These are phyloP conservation scores for Saturnia pavonia DNA, from an alignment of 2,888 invertebrate species.

Conservation along the genomic window DNA sequence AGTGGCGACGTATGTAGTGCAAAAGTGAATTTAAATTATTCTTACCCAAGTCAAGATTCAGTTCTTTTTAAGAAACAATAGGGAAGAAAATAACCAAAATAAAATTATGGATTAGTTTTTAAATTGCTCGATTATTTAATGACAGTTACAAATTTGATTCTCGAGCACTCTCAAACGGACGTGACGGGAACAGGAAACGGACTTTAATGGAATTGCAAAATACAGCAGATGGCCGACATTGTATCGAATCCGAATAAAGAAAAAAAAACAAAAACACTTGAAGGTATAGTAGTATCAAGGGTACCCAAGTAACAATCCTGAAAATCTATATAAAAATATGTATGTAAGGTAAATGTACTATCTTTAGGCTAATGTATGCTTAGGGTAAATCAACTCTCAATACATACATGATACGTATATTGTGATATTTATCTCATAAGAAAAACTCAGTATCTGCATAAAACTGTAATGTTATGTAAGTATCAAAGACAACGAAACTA, in stretches of 20 bases:
- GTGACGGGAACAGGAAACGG: conserved; percentile 72
- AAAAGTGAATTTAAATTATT: not conserved
- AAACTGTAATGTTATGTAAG: not conserved
- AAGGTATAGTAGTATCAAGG: too few relatives aligned
- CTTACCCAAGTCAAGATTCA: not conserved
- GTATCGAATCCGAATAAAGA: conserved; percentile 29
- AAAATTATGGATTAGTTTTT: not conserved
- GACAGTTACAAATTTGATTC: conserved; percentile 40
- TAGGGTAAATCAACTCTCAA: not conserved
- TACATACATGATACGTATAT: not conserved
- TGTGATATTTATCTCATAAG: not conserved
- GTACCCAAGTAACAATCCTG: conserved; percentile 36
- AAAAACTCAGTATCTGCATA: too few relatives aligned
- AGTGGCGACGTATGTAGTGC: not conserved
- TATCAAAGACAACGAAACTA: too few relatives aligned
- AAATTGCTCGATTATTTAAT: not conserved
- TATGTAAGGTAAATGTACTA: not conserved
- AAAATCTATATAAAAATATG: conserved; percentile 37
- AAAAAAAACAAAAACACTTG: not conserved
- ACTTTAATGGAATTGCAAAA: conserved; percentile 56
- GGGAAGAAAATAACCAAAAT: not conserved
- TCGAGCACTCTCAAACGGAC: conserved; percentile 72
- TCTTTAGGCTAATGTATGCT: not conserved
- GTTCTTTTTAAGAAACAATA: not conserved
- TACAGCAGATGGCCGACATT: conserved; percentile 60